Evolutionary conservation across 2,888 invertebrate genomes (phyloP).

Genomic region (Dysmachus trigonus): DNA sequence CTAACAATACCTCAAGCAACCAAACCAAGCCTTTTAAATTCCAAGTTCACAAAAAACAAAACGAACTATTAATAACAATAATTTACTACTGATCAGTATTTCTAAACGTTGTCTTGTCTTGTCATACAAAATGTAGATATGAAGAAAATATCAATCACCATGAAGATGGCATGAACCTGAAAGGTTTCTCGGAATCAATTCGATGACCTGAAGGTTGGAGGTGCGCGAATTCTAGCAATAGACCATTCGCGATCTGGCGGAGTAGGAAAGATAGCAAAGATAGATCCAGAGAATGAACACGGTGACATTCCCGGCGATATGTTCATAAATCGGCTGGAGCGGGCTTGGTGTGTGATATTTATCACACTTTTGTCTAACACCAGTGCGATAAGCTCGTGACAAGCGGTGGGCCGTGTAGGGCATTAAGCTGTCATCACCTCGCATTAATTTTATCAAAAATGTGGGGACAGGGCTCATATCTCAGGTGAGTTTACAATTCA

Average conservation of each 20-base stretch:
- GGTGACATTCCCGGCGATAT: neutral
- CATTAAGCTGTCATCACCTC: slow-evolving; percentile 34
- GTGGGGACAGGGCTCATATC: slow-evolving; percentile 1
- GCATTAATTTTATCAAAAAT: slow-evolving; percentile 32
- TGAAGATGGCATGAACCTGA: neutral
- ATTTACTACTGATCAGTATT: neutral
- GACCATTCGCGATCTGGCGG: neutral
- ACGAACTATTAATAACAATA: neutral
- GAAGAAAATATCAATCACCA: neutral
- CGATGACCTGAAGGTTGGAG: neutral
- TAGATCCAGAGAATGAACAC: neutral
- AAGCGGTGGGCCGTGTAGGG: neutral
- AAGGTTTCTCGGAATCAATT: neutral
- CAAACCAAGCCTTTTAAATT: neutral
- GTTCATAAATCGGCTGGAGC: neutral
- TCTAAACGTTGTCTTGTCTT: neutral
- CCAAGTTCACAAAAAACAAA: neutral
- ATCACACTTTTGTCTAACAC: slow-evolving; percentile 21
- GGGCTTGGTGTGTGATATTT: neutral
- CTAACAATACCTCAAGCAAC: neutral
- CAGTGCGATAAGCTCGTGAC: neutral
- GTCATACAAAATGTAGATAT: neutral
- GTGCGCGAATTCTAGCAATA: neutral
- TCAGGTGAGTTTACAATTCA: neutral
- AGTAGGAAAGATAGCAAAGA: neutral